phyloP scores from a whole-genome alignment of 2,797 vertebrate species.

The Sebastes hopkinsi region DNA sequence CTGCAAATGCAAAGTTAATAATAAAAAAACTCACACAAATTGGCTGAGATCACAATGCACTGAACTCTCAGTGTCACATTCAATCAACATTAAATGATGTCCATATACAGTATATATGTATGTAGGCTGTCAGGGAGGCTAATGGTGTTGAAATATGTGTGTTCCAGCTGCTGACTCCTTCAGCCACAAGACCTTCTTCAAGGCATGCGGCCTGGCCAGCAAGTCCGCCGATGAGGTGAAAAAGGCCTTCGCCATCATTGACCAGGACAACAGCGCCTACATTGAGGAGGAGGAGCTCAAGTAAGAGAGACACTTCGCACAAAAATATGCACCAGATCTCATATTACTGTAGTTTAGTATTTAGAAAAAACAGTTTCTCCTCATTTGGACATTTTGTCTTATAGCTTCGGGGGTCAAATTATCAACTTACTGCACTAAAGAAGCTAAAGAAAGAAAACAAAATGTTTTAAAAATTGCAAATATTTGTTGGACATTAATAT shows the following conservation, averaged over 20 bases:
- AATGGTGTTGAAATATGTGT: neutral
- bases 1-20: neutral
- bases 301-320: constrained; percentile 76
- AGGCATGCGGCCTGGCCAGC: constrained; percentile 79
- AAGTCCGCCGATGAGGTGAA: constrained; percentile 81
- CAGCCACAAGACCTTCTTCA: constrained; percentile 85
- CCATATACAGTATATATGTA: neutral
- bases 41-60: neutral
- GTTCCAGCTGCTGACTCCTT: constrained; percentile 83
- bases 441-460: neutral
- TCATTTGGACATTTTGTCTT: neutral
- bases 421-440: neutral
- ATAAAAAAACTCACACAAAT: neutral
- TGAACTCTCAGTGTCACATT: neutral
- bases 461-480: too few relatives aligned
- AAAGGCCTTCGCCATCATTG: constrained; percentile 83
- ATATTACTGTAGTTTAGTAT: neutral
- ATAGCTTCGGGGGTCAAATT: neutral
- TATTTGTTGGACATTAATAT: too few relatives aligned
- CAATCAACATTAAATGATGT: constrained; percentile 7
- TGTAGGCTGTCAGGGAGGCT: neutral
- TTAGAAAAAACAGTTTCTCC: neutral
- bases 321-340: constrained; percentile 5
- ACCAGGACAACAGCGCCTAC: constrained; percentile 85
- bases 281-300: constrained; percentile 87